These are phyloP conservation scores for Clunio marinus DNA, from an alignment of 2,888 invertebrate species.

Conservation along the genomic window DNA sequence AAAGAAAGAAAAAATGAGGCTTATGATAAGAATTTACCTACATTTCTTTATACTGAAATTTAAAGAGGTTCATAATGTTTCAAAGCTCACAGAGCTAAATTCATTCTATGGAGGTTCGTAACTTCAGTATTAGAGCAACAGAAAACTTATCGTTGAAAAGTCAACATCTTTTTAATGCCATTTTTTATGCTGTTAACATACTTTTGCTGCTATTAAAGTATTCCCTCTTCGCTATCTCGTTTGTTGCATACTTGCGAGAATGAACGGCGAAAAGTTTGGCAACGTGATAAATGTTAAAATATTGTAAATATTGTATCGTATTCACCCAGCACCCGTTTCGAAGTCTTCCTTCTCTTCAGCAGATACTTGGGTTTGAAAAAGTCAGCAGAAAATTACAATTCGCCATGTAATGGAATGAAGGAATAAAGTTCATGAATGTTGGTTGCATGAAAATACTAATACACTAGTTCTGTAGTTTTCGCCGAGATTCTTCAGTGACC, in stretches of 20 bases:
- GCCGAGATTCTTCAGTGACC: too few species aligned
- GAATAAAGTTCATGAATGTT: slow-evolving; percentile 2
- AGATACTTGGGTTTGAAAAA: too few species aligned
- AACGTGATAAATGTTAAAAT: slow-evolving; percentile 4
- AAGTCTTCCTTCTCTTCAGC: not conserved
- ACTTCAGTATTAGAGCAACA: not conserved
- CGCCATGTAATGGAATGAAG: not conserved
- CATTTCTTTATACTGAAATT: too few species aligned
- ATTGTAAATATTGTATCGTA: slow-evolving; percentile 1
- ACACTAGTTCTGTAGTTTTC: too few species aligned
- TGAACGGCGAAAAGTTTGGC: slow-evolving; percentile 13
- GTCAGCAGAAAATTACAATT: not conserved
- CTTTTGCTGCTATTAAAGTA: not conserved
- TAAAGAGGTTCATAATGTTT: too few species aligned
- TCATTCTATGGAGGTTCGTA: not conserved
- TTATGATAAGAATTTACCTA: too few species aligned
- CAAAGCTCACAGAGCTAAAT: not conserved
- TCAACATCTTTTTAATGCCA: slow-evolving; percentile 7
- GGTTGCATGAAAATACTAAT: not conserved
- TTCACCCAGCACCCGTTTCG: not conserved
- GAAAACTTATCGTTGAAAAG: not conserved
- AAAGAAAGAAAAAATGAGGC: too few species aligned
- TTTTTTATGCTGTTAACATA: slow-evolving; percentile 18
- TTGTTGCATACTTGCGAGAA: slow-evolving; percentile 1
- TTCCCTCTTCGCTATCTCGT: not conserved